These are phyloP conservation scores for Atta colombica DNA, from an alignment of 1,140 invertebrate genomes.

Conservation along the genomic window DNA sequence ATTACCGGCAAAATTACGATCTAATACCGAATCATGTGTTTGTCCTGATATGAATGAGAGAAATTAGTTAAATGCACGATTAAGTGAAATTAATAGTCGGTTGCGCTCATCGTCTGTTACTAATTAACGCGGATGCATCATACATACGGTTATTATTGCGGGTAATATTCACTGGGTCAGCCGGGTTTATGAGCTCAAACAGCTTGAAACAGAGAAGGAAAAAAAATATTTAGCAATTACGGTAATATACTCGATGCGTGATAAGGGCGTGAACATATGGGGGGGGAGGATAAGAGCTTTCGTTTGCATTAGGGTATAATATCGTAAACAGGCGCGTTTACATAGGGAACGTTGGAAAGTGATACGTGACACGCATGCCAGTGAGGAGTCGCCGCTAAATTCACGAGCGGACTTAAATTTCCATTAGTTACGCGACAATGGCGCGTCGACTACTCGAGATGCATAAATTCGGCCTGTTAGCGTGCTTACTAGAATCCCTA, in stretches of 20 bases:
- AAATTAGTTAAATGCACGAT: slow-evolving; percentile 40
- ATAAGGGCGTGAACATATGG: slow-evolving; percentile 2
- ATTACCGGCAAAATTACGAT: slow-evolving; percentile 18
- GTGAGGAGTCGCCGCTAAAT: slow-evolving; percentile 80
- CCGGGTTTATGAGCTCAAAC: slow-evolving; percentile 67
- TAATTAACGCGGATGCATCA: slow-evolving; percentile 38
- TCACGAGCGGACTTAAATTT: slow-evolving; percentile 83
- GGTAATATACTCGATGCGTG: slow-evolving; percentile 8
- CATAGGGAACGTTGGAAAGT: slow-evolving; percentile 81
- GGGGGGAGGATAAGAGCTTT: slow-evolving; percentile 70
- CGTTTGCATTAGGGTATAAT: slow-evolving; percentile 83
- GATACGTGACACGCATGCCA: slow-evolving; percentile 85
- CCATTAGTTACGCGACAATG: slow-evolving; percentile 85
- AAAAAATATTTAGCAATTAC: slow-evolving; percentile 64
- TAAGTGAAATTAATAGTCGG: slow-evolving; percentile 39
- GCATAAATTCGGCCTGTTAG: slow-evolving; percentile 74
- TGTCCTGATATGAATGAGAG: slow-evolving; percentile 18
- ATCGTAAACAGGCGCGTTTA: slow-evolving; percentile 85
- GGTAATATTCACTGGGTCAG: slow-evolving; percentile 16
- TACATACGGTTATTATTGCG: slow-evolving; percentile 34
- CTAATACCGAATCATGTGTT: slow-evolving; percentile 9
- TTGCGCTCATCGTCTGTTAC: slow-evolving; percentile 30
- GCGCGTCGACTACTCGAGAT: slow-evolving; percentile 79
- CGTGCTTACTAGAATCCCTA: slow-evolving; percentile 61
- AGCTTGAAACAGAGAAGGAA: slow-evolving; percentile 78